Conservation (phyloP, 2,797 vertebrate species). For the Eutrigla gurnardus region DNA sequence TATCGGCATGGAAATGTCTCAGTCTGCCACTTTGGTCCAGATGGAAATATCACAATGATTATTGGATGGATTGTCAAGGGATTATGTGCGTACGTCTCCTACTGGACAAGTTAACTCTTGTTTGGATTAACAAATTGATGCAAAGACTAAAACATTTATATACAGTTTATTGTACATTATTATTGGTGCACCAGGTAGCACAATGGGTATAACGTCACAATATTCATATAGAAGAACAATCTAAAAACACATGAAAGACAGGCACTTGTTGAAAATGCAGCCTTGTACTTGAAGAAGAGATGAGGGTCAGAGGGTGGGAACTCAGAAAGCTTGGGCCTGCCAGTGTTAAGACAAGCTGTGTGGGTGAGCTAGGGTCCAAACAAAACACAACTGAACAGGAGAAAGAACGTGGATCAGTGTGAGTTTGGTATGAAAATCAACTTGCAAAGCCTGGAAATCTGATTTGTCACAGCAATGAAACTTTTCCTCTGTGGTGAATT, state of each 20-base stretch:
- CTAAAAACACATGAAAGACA: constrained; percentile 39
- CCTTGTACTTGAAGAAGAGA: constrained; percentile 34
- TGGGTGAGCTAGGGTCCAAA: constrained; percentile 30
- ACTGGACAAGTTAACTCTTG: too few species aligned
- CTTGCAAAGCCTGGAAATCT: background rate
- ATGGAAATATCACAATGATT: background rate
- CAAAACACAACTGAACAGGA: constrained; percentile 32
- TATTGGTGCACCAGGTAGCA: constrained; percentile 51
- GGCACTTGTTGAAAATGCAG: constrained; percentile 61
- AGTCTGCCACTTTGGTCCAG: too few species aligned
- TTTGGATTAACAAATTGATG: background rate
- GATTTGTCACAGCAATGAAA: background rate
- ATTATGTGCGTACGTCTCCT: background rate
- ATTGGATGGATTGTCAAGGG: background rate
- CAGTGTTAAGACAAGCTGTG: constrained; percentile 54
- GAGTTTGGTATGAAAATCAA: background rate
- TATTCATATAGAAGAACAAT: constrained; percentile 40
- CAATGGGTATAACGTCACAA: constrained; percentile 43
- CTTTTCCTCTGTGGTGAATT: background rate
- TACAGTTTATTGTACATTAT: constrained; percentile 81
- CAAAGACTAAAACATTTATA: constrained; percentile 57
- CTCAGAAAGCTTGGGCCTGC: constrained; percentile 54
- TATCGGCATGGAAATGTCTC: background rate
- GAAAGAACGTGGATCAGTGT: background rate
- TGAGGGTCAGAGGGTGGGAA: constrained; percentile 12